These are phyloP conservation scores for Nanger granti DNA, from an alignment of 2,113 vertebrate genomes.

Conservation along the genomic window DNA sequence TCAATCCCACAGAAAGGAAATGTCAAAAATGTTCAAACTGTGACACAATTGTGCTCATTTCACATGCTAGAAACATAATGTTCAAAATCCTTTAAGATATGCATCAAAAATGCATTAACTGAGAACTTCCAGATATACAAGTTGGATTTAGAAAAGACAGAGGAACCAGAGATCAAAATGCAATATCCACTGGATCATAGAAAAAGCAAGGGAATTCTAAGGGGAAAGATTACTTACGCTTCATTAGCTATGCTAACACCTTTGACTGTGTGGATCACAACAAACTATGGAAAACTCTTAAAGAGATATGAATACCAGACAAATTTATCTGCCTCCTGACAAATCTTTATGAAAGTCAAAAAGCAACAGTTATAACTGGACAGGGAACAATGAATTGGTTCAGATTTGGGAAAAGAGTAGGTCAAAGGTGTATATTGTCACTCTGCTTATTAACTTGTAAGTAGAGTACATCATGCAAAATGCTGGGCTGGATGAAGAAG, in stretches of 20 bases:
- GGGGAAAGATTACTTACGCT: rapidly evolving
- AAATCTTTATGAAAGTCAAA: neutral
- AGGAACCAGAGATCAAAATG: neutral
- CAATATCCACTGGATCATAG: neutral
- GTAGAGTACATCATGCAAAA: neutral
- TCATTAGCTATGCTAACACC: neutral
- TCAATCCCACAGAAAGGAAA: neutral
- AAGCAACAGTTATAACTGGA: neutral
- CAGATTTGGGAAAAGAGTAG: neutral
- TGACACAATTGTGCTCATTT: neutral
- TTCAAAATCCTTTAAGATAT: neutral
- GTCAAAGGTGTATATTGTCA: neutral
- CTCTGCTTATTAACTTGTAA: neutral
- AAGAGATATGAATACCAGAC: neutral
- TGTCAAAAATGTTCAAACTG: neutral
- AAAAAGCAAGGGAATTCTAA: neutral
- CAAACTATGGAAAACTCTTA: neutral
- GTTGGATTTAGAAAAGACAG: neutral
- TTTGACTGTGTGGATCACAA: neutral
- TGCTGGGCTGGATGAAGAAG: neutral
- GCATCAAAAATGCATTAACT: neutral
- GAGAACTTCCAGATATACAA: neutral
- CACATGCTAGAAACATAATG: neutral
- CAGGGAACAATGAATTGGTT: neutral
- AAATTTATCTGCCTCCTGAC: neutral